phyloP scores from a whole-genome alignment of 2,113 vertebrate species.

The Periophthalmus modestus region DNA sequence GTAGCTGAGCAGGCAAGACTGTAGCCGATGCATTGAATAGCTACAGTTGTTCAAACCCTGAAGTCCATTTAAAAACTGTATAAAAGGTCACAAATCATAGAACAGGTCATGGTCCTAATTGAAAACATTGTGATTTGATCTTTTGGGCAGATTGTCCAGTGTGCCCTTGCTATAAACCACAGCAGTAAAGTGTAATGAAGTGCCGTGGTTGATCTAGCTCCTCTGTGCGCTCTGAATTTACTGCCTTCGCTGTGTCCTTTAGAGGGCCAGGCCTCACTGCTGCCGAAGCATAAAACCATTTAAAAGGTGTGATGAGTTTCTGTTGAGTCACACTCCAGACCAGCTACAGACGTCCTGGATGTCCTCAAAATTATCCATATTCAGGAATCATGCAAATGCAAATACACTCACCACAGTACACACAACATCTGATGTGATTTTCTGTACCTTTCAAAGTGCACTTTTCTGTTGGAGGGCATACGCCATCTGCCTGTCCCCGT shows the following conservation, averaged over 20 bases:
- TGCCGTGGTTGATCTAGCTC: conserved; percentile 1
- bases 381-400: background rate
- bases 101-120: conserved; percentile 9
- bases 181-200: conserved; percentile 4
- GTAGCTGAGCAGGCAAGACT: background rate
- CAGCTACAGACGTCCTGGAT: conserved; percentile 10
- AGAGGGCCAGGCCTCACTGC: conserved; percentile 15
- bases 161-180: background rate
- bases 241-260: conserved; percentile 23
- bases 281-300: conserved; percentile 29
- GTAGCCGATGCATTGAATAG: background rate
- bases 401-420: background rate
- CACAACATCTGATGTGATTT: too few species aligned
- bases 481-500: too few species aligned
- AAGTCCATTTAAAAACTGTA: conserved; percentile 5
- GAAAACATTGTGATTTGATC: conserved; percentile 15
- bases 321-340: conserved; percentile 32
- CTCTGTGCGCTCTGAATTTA: conserved; percentile 26
- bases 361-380: background rate
- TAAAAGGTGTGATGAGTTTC: conserved; percentile 37
- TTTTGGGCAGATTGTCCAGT: conserved; percentile 11
- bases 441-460: too few species aligned
- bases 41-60: background rate
- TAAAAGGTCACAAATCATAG: conserved; percentile 13
- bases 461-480: too few species aligned